Evolutionary conservation across 2,113 vertebrate genomes (phyloP).

Genomic region (Ailurus styani): DNA sequence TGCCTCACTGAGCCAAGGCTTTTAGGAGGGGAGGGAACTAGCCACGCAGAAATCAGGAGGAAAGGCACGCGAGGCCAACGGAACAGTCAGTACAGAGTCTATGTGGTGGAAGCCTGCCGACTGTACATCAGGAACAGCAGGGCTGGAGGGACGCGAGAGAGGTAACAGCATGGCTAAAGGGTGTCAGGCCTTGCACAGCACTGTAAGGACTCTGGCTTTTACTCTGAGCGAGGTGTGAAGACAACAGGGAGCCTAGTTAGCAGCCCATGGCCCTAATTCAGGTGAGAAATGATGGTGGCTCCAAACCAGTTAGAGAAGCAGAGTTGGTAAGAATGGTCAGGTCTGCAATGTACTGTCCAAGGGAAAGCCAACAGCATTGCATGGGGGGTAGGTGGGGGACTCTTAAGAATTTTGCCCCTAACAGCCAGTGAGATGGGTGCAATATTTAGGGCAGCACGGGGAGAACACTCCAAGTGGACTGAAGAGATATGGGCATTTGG

Average conservation of each 20-base stretch:
- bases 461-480: background rate
- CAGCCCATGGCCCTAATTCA: background rate
- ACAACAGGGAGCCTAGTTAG: background rate
- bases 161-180: fast-evolving
- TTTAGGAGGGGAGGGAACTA: background rate
- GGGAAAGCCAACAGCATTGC: background rate
- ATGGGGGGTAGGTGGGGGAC: background rate
- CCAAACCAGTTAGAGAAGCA: background rate
- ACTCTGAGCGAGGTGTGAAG: background rate
- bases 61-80: background rate
- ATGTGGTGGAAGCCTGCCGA: background rate
- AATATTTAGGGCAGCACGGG: background rate
- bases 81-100: background rate
- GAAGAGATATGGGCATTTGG: background rate
- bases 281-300: background rate
- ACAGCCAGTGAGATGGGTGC: background rate
- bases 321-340: background rate
- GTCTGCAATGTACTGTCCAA: background rate
- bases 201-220: background rate
- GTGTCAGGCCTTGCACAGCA: background rate
- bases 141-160: background rate
- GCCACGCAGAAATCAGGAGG: background rate
- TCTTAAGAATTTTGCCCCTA: background rate
- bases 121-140: background rate
- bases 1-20: background rate